Evolutionary conservation across 2,113 vertebrate genomes (phyloP).

Genomic region (human): GRCh38 chr18:46882501-46883000

Average conservation of each 20-base stretch:
- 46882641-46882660: not conserved
- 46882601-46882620: not conserved
- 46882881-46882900: not conserved
- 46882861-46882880: not conserved
- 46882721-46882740: not conserved
- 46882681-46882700: not conserved
- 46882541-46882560: not conserved
- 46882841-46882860: not conserved
- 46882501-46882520: not conserved
- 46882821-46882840: not conserved
- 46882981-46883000: too few species aligned
- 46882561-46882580: not conserved
- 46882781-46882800: not conserved
- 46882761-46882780: not conserved
- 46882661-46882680: not conserved
- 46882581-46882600: not conserved
- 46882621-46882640: not conserved
- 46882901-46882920: too few species aligned
- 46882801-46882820: not conserved
- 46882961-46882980: too few species aligned
- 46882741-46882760: not conserved
- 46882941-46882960: too few species aligned
- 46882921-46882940: too few species aligned
- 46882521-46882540: not conserved
- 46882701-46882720: not conserved